Conservation (phyloP, 1,140 invertebrate genomes). For the Drosophila ogumai region DNA sequence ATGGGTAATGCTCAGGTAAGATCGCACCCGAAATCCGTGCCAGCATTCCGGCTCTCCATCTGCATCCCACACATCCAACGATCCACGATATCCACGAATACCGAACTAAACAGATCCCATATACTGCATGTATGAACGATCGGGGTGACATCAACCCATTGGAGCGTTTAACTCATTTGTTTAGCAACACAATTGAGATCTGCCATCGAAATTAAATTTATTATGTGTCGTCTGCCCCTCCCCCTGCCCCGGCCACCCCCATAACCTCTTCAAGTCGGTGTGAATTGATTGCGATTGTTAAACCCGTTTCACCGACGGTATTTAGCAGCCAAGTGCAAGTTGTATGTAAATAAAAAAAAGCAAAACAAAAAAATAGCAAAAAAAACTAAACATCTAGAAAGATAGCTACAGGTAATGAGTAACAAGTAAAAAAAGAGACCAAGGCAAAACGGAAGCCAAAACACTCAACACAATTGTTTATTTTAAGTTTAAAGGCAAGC, state of each 20-base stretch:
- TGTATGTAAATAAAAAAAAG: slow-evolving; percentile 40
- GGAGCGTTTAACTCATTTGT: slow-evolving; percentile 35
- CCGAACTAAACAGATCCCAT: slow-evolving; percentile 26
- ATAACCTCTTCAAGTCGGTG: slow-evolving; percentile 21
- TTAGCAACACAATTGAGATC: slow-evolving; percentile 38
- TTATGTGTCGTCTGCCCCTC: slow-evolving; percentile 39
- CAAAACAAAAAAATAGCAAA: neutral
- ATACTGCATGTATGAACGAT: slow-evolving; percentile 1
- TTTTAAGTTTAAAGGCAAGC: neutral
- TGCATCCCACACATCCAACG: slow-evolving; percentile 47
- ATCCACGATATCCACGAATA: slow-evolving; percentile 19
- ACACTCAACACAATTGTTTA: neutral
- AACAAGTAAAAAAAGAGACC: slow-evolving; percentile 1
- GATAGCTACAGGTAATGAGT: slow-evolving; percentile 11
- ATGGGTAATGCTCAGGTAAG: slow-evolving; percentile 78
- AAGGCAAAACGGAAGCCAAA: slow-evolving; percentile 13
- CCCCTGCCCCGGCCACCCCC: slow-evolving; percentile 12
- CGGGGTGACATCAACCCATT: slow-evolving; percentile 38
- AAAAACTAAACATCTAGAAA: slow-evolving; percentile 13
- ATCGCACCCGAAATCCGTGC: slow-evolving; percentile 23
- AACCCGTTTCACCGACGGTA: slow-evolving; percentile 61
- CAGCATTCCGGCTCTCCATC: slow-evolving; percentile 36
- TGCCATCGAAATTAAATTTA: slow-evolving; percentile 65
- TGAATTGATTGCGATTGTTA: slow-evolving; percentile 56
- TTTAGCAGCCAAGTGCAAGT: slow-evolving; percentile 77